Evolutionary conservation across 2,113 vertebrate genomes (phyloP).

Genomic region (Corythaixoides concolor): DNA sequence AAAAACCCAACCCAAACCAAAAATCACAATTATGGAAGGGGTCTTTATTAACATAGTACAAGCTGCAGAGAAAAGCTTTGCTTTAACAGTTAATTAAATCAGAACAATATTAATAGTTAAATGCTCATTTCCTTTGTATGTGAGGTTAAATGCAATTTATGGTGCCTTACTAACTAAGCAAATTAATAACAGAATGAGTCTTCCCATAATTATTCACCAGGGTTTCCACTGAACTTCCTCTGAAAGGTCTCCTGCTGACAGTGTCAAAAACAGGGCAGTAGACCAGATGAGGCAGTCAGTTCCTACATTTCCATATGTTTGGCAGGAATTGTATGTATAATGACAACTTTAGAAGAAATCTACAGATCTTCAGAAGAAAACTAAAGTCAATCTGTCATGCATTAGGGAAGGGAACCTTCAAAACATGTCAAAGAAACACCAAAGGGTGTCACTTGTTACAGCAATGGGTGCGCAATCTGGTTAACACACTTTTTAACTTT

Average conservation of each 20-base stretch:
- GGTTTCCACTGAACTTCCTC: slow-evolving; percentile 25
- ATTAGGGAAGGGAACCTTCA: neutral
- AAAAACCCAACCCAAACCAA: no score
- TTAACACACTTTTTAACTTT: neutral
- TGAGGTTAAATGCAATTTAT: neutral
- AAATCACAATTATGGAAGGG: neutral
- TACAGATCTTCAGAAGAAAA: neutral
- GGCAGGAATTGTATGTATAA: neutral
- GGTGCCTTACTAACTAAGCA: neutral
- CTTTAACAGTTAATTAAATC: neutral
- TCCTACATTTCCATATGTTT: slow-evolving; percentile 11
- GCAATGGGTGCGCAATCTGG: neutral
- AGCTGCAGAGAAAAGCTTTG: neutral
- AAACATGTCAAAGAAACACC: neutral
- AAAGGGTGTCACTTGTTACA: neutral
- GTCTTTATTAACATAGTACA: neutral
- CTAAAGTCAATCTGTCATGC: neutral
- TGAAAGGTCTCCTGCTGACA: neutral
- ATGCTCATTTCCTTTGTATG: neutral
- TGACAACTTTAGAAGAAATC: neutral
- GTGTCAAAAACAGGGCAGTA: neutral
- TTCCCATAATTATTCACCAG: neutral
- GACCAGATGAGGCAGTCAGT: neutral
- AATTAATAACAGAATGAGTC: neutral
- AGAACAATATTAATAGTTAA: neutral